A percentile compares a stretch with the other conserved stretches of the same genome.
Evolutionary conservation across 2,797 vertebrate species (phyloP).

Genomic region (Loris lydekkerianus): DNA sequence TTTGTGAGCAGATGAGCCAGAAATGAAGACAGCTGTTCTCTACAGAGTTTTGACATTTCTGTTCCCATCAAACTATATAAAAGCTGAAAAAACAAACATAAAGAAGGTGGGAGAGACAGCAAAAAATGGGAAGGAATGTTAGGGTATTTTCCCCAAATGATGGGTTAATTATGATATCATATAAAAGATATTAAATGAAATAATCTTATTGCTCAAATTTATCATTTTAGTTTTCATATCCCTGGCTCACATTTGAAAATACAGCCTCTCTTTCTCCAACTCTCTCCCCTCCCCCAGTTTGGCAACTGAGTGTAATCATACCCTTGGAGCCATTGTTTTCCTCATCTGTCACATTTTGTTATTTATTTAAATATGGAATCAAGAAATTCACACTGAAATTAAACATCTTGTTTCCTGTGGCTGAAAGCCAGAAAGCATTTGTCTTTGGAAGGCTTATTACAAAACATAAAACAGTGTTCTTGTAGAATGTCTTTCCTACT

Average conservation of each 20-base stretch:
- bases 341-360: conserved; percentile 70
- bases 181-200: not conserved
- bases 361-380: conserved; percentile 76
- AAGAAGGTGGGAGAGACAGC: not conserved
- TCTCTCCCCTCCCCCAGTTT: not conserved
- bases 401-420: conserved; percentile 78
- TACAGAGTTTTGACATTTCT: conserved; percentile 52
- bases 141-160: not conserved
- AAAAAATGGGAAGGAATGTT: not conserved
- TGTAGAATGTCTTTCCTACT: conserved; percentile 61
- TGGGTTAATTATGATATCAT: not conserved
- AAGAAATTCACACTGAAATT: conserved; percentile 78
- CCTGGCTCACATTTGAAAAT: not conserved
- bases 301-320: not conserved
- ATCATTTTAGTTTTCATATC: not conserved
- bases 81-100: not conserved
- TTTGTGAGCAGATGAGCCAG: not conserved
- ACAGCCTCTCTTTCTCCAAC: not conserved
- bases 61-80: not conserved
- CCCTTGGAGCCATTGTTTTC: conserved; percentile 45
- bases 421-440: conserved; percentile 65
- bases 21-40: conserved; percentile 50
- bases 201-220: not conserved
- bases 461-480: conserved; percentile 54
- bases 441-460: conserved; percentile 59